Evolutionary conservation across 2,113 vertebrate genomes (phyloP).

Genomic region (Melanerpes aurifrons): DNA sequence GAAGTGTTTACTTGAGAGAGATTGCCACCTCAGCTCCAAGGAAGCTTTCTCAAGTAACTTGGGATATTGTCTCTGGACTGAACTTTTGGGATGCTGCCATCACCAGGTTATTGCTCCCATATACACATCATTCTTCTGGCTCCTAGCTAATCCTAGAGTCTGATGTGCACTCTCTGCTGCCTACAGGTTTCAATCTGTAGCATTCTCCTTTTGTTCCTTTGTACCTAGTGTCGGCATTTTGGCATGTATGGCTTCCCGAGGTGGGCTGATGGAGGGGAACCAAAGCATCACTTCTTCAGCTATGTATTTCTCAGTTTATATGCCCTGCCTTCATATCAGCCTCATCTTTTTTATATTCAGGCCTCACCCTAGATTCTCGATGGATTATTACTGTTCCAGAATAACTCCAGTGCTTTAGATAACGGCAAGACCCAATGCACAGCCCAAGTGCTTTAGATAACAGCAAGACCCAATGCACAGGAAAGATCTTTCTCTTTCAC

Average conservation of each 20-base stretch:
- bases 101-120: background rate
- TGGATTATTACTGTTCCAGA: background rate
- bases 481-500: background rate
- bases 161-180: background rate
- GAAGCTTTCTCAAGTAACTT: slow-evolving; percentile 6
- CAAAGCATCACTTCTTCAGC: background rate
- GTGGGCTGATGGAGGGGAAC: background rate
- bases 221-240: background rate
- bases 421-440: background rate
- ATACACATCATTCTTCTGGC: background rate
- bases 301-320: background rate
- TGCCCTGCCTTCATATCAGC: background rate
- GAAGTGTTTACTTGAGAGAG: background rate
- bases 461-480: background rate
- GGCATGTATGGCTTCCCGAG: fast-evolving
- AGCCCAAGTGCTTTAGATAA: background rate
- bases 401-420: background rate
- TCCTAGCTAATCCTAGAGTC: background rate
- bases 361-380: background rate
- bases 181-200: slow-evolving; percentile 5
- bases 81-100: background rate
- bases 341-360: slow-evolving; percentile 31
- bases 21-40: background rate
- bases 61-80: background rate
- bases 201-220: background rate